These are phyloP conservation scores for Oscheius sp. DNA, from an alignment of 2,888 invertebrate species.

Conservation along the genomic window DNA sequence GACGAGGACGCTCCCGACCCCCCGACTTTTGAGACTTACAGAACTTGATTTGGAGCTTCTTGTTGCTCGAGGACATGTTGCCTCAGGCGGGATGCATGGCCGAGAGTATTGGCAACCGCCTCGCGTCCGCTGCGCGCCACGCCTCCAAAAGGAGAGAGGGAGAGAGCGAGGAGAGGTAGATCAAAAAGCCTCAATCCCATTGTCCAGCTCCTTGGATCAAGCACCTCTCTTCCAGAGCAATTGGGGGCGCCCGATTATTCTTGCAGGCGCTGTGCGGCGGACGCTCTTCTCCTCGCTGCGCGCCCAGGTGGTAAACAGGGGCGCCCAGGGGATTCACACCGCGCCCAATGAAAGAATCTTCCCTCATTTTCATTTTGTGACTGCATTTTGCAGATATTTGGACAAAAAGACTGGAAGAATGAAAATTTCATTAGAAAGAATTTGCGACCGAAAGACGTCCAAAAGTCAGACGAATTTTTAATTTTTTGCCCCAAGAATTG, in stretches of 20 bases:
- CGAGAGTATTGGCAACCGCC: conserved; percentile 31
- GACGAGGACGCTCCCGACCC: background rate
- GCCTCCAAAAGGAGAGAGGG: conserved; percentile 8
- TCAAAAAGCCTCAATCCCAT: conserved; percentile 1
- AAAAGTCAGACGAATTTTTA: too few relatives aligned
- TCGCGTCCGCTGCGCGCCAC: conserved; percentile 25
- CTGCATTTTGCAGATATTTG: too few relatives aligned
- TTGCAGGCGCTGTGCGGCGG: background rate
- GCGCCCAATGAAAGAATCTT: background rate
- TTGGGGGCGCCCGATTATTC: background rate
- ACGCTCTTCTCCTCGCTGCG: background rate
- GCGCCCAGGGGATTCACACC: background rate
- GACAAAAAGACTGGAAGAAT: too few relatives aligned
- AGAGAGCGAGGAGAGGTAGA: conserved; percentile 11
- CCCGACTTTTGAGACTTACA: conserved; percentile 38
- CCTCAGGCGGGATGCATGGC: conserved; percentile 40
- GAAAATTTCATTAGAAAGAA: too few relatives aligned
- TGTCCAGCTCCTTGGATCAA: background rate
- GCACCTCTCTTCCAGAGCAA: background rate
- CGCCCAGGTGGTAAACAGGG: background rate
- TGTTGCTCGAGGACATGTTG: conserved; percentile 39
- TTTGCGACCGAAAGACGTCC: too few relatives aligned
- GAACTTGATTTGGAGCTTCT: conserved; percentile 55
- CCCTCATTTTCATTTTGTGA: too few relatives aligned
- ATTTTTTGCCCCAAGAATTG: too few relatives aligned